Percentiles rank a stretch among this genome's conserved stretches.
Evolutionary conservation across 2,113 vertebrate genomes (phyloP).

Genomic region (Prionailurus bengalensis): DNA sequence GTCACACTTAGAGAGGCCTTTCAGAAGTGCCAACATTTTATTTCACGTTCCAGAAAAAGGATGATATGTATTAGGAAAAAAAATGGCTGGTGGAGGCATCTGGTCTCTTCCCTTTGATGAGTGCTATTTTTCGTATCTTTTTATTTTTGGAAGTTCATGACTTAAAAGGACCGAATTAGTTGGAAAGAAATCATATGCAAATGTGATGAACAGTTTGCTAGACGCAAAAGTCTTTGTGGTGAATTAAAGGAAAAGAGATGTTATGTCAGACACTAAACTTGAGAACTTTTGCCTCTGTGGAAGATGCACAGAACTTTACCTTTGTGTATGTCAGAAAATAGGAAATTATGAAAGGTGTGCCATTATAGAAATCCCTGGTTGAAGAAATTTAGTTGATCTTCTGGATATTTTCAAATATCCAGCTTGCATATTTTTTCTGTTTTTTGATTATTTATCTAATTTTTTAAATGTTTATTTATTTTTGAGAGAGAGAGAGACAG

Average conservation of each 20-base stretch:
- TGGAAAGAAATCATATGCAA: neutral
- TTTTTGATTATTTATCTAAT: neutral
- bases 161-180: neutral
- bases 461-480: too few relatives aligned
- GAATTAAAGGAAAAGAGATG: neutral
- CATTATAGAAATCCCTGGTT: rapidly evolving
- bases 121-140: neutral
- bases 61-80: neutral
- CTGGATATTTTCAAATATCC: neutral
- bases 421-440: neutral
- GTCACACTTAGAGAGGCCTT: neutral
- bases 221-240: neutral
- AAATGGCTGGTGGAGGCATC: neutral
- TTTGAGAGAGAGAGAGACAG: too few relatives aligned
- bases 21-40: neutral
- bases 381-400: neutral
- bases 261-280: neutral
- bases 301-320: neutral
- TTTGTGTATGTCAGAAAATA: neutral
- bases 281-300: neutral
- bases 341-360: neutral
- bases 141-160: neutral
- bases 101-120: neutral
- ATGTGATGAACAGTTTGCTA: neutral
- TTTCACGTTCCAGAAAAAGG: slow-evolving; percentile 22